Evolutionary conservation across 2,888 invertebrate species (phyloP).

Genomic region (Odiellus spinosus): DNA sequence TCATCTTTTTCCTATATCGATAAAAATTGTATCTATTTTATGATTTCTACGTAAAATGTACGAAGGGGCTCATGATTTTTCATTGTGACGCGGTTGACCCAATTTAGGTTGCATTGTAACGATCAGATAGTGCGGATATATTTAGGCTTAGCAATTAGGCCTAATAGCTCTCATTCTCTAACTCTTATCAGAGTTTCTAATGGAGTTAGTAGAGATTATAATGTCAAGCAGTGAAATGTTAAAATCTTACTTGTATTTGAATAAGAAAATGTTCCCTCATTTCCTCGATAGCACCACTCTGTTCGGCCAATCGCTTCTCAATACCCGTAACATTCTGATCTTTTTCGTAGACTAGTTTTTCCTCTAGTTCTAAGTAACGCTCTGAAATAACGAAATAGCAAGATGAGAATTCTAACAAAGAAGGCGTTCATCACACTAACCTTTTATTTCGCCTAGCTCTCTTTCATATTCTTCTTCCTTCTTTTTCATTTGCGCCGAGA

Average conservation of each 20-base stretch:
- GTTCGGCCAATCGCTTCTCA: slow-evolving; percentile 15
- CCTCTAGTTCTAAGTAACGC: slow-evolving; percentile 1
- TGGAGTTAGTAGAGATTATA: neutral
- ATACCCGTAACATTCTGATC: slow-evolving; percentile 6
- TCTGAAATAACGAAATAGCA: neutral
- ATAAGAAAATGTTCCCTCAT: slow-evolving; percentile 18
- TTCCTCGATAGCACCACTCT: slow-evolving; percentile 18
- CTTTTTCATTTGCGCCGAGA: slow-evolving; percentile 8
- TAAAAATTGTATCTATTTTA: neutral
- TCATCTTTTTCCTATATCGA: slow-evolving; percentile 10
- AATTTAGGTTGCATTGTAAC: too few species aligned
- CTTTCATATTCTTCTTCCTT: slow-evolving; percentile 12
- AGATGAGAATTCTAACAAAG: neutral
- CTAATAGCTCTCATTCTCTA: too few species aligned
- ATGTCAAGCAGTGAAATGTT: neutral
- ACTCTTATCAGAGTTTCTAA: too few species aligned
- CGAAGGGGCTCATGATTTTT: neutral
- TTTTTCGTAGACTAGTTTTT: slow-evolving; percentile 8
- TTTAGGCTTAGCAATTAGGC: too few species aligned
- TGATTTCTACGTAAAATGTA: neutral
- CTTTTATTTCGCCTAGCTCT: slow-evolving; percentile 9
- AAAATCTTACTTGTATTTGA: slow-evolving; percentile 8
- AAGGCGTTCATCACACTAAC: slow-evolving; percentile 6
- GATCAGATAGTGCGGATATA: too few species aligned
- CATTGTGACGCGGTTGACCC: too few species aligned